Percentiles rank a stretch among this genome's conserved stretches.
Evolutionary conservation across 2,888 invertebrate species (phyloP).

Genomic region (Campopleginae sp.): DNA sequence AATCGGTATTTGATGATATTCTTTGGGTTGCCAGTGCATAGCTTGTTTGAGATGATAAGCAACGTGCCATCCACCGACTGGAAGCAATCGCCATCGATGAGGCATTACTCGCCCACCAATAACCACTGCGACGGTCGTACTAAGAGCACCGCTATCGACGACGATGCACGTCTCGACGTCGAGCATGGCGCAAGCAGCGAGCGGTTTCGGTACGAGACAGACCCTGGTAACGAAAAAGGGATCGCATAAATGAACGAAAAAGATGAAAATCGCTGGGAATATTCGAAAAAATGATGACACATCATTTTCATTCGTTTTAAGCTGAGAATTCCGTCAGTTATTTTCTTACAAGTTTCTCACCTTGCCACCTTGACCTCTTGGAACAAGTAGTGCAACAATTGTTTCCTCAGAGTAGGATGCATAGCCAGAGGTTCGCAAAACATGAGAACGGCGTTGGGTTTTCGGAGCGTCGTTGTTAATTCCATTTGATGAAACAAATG

Average conservation of each 20-base stretch:
- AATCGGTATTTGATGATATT: conserved; percentile 82
- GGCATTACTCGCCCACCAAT: conserved; percentile 82
- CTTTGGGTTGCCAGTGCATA: conserved; percentile 82
- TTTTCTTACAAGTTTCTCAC: conserved; percentile 69
- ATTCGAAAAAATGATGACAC: too few relatives aligned
- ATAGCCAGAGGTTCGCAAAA: conserved; percentile 83
- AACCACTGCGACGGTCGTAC: conserved; percentile 83
- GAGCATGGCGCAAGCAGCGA: conserved; percentile 82
- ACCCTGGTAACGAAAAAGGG: conserved; percentile 74
- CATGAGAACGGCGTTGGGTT: conserved; percentile 83
- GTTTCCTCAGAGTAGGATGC: conserved; percentile 81
- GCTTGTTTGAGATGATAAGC: conserved; percentile 83
- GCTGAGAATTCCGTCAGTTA: too few relatives aligned
- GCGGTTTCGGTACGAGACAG: conserved; percentile 83
- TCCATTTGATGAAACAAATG: conserved; percentile 83
- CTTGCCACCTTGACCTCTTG: conserved; percentile 83
- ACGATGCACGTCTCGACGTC: conserved; percentile 83
- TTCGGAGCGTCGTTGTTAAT: conserved; percentile 79
- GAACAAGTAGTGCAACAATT: conserved; percentile 83
- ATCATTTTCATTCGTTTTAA: too few relatives aligned
- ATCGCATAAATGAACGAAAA: not conserved
- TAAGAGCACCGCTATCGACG: conserved; percentile 84
- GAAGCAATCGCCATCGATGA: conserved; percentile 81
- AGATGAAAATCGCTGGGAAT: not conserved
- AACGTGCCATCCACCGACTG: conserved; percentile 84